Percentiles rank a stretch among this genome's conserved stretches.
Conservation (phyloP, 2,113 vertebrate species). For the Psephotus haematonotus region DNA sequence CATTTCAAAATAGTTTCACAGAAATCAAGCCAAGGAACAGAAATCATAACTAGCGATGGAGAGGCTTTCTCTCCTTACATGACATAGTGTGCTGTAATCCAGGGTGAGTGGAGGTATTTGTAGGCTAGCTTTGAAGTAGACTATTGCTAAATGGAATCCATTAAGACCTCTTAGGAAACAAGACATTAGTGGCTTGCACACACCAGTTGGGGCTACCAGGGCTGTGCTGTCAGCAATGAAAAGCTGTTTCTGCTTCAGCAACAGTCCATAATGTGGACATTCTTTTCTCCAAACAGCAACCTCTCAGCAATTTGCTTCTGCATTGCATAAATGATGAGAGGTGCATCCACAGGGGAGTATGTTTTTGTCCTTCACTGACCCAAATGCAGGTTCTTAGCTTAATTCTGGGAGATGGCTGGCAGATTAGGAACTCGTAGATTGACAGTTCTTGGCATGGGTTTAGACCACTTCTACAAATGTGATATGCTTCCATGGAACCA, state of each 20-base stretch:
- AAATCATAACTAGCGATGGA: not conserved
- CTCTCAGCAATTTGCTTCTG: not conserved
- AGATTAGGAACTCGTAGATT: not conserved
- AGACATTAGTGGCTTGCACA: not conserved
- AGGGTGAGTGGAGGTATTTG: not conserved
- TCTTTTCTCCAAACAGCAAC: fast-evolving
- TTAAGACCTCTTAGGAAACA: not conserved
- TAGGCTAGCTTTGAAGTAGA: not conserved
- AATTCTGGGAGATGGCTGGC: not conserved
- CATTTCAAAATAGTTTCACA: not conserved
- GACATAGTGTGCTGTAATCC: not conserved
- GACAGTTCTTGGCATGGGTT: not conserved
- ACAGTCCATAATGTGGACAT: fast-evolving
- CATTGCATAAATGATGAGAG: not conserved
- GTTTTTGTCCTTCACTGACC: not conserved
- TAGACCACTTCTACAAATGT: not conserved
- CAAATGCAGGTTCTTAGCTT: not conserved
- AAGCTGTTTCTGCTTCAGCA: not conserved
- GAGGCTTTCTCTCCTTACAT: not conserved
- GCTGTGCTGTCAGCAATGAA: not conserved
- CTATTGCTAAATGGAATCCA: not conserved
- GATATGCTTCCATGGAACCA: not conserved
- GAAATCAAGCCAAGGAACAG: not conserved
- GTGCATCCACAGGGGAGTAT: no score
- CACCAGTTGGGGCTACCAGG: fast-evolving